A percentile compares a stretch with the other conserved stretches of the same genome.
Conservation (phyloP, 2,888 invertebrate genomes). For the Lasius platythorax region DNA sequence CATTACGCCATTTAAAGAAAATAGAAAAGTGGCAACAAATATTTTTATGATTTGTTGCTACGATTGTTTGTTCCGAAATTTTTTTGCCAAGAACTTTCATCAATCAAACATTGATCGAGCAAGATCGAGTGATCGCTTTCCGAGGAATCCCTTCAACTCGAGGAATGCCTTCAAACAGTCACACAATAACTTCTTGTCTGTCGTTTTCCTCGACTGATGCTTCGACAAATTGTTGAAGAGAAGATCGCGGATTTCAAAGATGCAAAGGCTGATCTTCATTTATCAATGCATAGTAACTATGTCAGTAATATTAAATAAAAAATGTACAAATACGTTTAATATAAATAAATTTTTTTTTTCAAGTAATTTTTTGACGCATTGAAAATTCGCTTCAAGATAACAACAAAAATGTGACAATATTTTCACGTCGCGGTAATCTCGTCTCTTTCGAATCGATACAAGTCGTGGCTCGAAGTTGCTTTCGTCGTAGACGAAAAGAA, state of each 20-base stretch:
- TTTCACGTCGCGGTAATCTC: constrained; percentile 5
- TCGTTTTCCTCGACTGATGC: no score
- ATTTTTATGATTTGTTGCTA: no score
- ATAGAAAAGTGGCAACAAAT: no score
- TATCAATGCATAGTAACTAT: neutral
- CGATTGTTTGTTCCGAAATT: no score
- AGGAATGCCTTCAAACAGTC: no score
- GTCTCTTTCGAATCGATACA: constrained; percentile 27
- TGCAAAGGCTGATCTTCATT: neutral
- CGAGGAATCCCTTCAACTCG: no score
- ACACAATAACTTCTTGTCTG: no score
- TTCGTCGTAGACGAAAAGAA: constrained; percentile 34
- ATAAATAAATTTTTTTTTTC: neutral
- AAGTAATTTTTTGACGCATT: neutral
- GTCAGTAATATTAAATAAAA: neutral
- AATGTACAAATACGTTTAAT: neutral
- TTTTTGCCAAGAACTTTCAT: no score
- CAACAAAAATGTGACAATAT: neutral
- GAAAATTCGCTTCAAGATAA: neutral
- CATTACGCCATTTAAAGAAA: no score
- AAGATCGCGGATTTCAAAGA: neutral
- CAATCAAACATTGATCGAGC: no score
- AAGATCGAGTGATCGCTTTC: no score
- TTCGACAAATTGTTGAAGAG: constrained; percentile 7
- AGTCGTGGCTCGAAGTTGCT: constrained; percentile 1